A percentile compares a stretch with the other conserved stretches of the same genome.
phyloP scores from a whole-genome alignment of 2,888 invertebrate genomes.

The Melinaea menophilus region DNA sequence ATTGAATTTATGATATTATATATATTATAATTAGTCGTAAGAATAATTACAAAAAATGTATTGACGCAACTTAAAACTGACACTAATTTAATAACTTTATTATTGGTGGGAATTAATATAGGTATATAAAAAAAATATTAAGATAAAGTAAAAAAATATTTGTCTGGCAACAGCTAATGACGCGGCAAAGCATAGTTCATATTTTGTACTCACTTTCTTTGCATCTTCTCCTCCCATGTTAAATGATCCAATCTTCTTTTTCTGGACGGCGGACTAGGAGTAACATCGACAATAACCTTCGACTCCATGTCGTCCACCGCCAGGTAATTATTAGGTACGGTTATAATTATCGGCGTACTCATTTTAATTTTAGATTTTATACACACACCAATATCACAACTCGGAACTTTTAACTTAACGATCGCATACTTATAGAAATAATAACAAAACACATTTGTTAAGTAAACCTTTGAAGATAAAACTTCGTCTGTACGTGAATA shows the following conservation, averaged over 20 bases:
- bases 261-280: constrained; percentile 57
- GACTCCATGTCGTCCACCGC: constrained; percentile 58
- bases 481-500: constrained; percentile 49
- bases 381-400: constrained; percentile 38
- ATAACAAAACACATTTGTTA: constrained; percentile 42
- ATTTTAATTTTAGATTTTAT: constrained; percentile 44
- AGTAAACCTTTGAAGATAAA: constrained; percentile 52
- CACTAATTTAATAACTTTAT: too few species aligned
- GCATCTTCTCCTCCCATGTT: constrained; percentile 91
- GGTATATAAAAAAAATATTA: not conserved
- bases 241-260: constrained; percentile 90
- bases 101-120: too few species aligned
- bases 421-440: constrained; percentile 48
- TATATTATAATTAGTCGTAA: too few species aligned
- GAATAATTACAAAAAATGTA: too few species aligned
- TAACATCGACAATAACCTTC: constrained; percentile 53
- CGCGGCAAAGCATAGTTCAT: not conserved
- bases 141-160: not conserved
- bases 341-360: constrained; percentile 74
- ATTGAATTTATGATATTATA: too few species aligned
- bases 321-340: constrained; percentile 71
- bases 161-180: constrained; percentile 35
- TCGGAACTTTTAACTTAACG: constrained; percentile 35
- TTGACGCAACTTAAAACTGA: too few species aligned
- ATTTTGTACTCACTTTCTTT: constrained; percentile 84